These are phyloP conservation scores for Acrocephalus kingi DNA, from an alignment of 2,113 vertebrate genomes.

Conservation along the genomic window DNA sequence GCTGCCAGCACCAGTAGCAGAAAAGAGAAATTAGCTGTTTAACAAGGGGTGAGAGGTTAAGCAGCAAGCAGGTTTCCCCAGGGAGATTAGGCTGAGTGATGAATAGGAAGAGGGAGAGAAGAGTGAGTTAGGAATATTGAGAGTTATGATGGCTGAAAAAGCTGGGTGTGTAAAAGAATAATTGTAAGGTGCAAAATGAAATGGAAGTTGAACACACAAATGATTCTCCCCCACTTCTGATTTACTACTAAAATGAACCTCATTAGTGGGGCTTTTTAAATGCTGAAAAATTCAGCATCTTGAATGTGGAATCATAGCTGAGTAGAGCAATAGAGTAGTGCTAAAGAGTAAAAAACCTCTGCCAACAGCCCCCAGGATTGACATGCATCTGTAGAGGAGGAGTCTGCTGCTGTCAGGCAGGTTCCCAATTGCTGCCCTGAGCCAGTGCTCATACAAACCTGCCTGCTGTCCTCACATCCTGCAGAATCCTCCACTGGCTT, in stretches of 20 bases:
- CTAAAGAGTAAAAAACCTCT: not conserved
- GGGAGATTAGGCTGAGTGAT: slow-evolving; percentile 67
- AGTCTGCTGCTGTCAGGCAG: not conserved
- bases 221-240: not conserved
- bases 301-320: not conserved
- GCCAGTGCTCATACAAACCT: not conserved
- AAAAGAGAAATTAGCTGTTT: slow-evolving; percentile 75
- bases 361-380: not conserved
- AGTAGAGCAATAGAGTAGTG: not conserved
- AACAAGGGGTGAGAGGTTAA: slow-evolving; percentile 76
- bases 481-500: not conserved
- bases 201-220: not conserved
- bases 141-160: not conserved
- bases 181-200: not conserved
- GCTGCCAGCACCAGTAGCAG: slow-evolving; percentile 65
- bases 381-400: not conserved
- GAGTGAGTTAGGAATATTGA: not conserved
- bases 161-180: not conserved
- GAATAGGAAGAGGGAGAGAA: slow-evolving; percentile 34
- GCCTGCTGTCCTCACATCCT: not conserved
- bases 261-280: not conserved
- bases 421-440: not conserved
- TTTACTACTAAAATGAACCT: not conserved
- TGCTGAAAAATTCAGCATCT: not conserved
- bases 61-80: slow-evolving; percentile 62